These are phyloP conservation scores for Eurosta solidaginis DNA, from an alignment of 1,140 invertebrate genomes.

Conservation along the genomic window DNA sequence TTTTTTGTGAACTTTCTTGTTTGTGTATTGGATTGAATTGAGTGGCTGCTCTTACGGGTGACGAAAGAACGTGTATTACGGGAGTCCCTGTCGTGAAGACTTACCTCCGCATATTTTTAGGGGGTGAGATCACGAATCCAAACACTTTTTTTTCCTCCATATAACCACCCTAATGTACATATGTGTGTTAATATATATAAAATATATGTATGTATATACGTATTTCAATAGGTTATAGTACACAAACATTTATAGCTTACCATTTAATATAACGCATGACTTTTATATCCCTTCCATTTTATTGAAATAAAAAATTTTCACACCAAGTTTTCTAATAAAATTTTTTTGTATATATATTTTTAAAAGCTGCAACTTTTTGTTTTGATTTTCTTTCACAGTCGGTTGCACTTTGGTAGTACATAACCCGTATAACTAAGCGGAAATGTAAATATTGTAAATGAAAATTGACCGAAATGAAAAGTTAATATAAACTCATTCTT, in stretches of 20 bases:
- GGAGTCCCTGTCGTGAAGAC: too few relatives aligned
- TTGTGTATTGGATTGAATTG: too few relatives aligned
- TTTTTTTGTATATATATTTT: not conserved
- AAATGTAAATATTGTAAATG: too few relatives aligned
- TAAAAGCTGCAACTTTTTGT: not conserved
- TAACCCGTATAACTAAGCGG: not conserved
- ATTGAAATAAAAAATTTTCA: not conserved
- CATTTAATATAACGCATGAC: not conserved
- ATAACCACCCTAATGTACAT: too few relatives aligned
- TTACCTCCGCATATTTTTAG: too few relatives aligned
- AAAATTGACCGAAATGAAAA: conserved; percentile 16
- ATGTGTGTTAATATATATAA: too few relatives aligned
- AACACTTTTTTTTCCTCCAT: too few relatives aligned
- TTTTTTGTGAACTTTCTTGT: too few relatives aligned
- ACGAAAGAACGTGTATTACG: too few relatives aligned
- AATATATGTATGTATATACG: too few relatives aligned
- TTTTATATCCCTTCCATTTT: not conserved
- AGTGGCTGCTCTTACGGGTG: too few relatives aligned
- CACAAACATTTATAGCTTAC: conserved; percentile 9
- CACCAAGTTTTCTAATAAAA: not conserved
- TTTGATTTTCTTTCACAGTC: conserved; percentile 5
- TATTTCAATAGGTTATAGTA: not conserved
- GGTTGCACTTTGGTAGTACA: not conserved
- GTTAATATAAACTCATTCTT: not conserved
- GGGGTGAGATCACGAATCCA: too few relatives aligned